A percentile compares a stretch with the other conserved stretches of the same genome.
These are phyloP conservation scores for Tinea semifulvella DNA, from an alignment of 2,888 invertebrate genomes.

Conservation along the genomic window DNA sequence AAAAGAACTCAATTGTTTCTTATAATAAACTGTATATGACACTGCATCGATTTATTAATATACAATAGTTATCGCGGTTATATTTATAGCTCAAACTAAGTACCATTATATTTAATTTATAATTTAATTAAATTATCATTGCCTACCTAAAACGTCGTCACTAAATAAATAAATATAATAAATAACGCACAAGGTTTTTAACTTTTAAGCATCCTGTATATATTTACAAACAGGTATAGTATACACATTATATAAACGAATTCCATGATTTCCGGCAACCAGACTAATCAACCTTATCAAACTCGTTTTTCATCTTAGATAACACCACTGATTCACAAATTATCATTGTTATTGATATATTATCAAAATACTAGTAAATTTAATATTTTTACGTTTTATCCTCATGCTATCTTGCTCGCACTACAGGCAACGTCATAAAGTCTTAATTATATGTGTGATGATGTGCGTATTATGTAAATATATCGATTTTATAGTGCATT, in stretches of 20 bases:
- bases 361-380: constrained; percentile 12
- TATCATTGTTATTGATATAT: constrained; percentile 13
- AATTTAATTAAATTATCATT: too few relatives aligned
- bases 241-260: neutral
- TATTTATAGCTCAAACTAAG: too few relatives aligned
- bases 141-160: too few relatives aligned
- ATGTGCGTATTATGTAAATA: constrained; percentile 25
- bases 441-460: constrained; percentile 29
- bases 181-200: too few relatives aligned
- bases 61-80: too few relatives aligned
- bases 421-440: constrained; percentile 22
- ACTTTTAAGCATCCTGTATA: neutral
- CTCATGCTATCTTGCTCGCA: constrained; percentile 46
- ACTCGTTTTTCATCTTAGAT: constrained; percentile 5
- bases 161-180: too few relatives aligned
- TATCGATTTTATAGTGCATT: constrained; percentile 13
- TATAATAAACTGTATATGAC: too few relatives aligned
- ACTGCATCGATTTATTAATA: too few relatives aligned
- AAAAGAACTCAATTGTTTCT: too few relatives aligned
- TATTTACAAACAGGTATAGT: neutral
- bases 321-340: constrained; percentile 2
- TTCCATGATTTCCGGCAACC: constrained; percentile 7
- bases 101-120: too few relatives aligned
- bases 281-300: neutral
- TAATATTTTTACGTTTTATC: constrained; percentile 45